phyloP scores from a whole-genome alignment of 1,140 invertebrate species.

The Drosophila nikananu region DNA sequence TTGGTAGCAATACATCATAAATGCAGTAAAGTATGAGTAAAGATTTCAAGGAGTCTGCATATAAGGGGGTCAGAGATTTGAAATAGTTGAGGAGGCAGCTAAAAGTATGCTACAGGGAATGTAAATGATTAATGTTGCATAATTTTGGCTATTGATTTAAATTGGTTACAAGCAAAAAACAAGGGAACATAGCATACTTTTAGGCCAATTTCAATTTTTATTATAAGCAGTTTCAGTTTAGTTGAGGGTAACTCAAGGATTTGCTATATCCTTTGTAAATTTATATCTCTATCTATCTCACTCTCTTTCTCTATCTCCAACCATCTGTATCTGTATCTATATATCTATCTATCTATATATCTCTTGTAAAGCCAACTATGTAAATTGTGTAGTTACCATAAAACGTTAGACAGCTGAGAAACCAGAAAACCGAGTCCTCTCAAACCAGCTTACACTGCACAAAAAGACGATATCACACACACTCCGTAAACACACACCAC shows the following conservation, averaged over 20 bases:
- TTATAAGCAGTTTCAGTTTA: neutral
- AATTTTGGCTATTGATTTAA: too few species aligned
- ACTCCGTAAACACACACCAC: slow-evolving; percentile 5
- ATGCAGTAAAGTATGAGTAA: slow-evolving; percentile 5
- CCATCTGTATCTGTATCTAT: slow-evolving; percentile 12
- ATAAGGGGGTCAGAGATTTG: neutral
- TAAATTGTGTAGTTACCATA: slow-evolving; percentile 34
- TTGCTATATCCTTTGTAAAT: slow-evolving; percentile 28
- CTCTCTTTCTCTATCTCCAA: slow-evolving; percentile 10
- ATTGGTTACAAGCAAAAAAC: too few species aligned
- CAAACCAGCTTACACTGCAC: slow-evolving; percentile 33
- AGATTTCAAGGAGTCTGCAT: slow-evolving; percentile 1
- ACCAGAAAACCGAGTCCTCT: slow-evolving; percentile 18
- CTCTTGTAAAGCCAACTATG: slow-evolving; percentile 40
- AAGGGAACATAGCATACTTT: neutral
- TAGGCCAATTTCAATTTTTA: neutral
- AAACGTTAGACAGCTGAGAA: slow-evolving; percentile 8
- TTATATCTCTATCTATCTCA: slow-evolving; percentile 20
- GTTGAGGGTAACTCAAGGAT: slow-evolving; percentile 8
- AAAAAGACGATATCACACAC: slow-evolving; percentile 20
- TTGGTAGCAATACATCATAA: neutral
- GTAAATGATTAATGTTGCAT: neutral
- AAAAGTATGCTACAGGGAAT: neutral
- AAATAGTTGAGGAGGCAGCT: neutral
- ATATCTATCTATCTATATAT: slow-evolving; percentile 1